Conservation (phyloP, 2,113 vertebrate species). For the Tapirus terrestris region DNA sequence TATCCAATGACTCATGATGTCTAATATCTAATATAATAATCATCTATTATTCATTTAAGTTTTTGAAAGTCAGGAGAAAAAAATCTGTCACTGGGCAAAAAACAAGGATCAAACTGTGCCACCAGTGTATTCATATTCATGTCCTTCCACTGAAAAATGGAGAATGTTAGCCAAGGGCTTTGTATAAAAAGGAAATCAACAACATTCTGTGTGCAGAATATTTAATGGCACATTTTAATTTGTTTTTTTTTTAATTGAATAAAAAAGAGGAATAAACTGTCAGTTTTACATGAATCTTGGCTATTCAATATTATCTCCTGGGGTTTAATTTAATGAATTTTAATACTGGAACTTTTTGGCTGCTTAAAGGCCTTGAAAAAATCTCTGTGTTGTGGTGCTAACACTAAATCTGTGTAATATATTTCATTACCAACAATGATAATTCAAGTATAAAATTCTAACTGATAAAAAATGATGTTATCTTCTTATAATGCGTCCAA, state of each 20-base stretch:
- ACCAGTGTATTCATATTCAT: background rate
- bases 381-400: background rate
- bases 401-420: slow-evolving; percentile 24
- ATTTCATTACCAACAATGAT: slow-evolving; percentile 23
- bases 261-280: background rate
- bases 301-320: slow-evolving; percentile 22
- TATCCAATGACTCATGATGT: background rate
- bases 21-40: background rate
- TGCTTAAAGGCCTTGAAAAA: slow-evolving; percentile 13
- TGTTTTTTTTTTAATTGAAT: slow-evolving; percentile 38
- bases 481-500: background rate
- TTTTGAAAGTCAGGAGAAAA: slow-evolving; percentile 7
- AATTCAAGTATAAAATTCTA: background rate
- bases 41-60: background rate
- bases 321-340: slow-evolving; percentile 62
- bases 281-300: slow-evolving; percentile 33
- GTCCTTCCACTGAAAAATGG: background rate
- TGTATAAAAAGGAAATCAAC: slow-evolving; percentile 35
- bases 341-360: background rate
- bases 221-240: slow-evolving; percentile 34
- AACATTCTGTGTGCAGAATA: slow-evolving; percentile 41
- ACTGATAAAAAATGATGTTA: slow-evolving; percentile 20
- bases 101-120: background rate
- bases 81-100: background rate
- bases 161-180: background rate